These are phyloP conservation scores for Clytia hemisphaerica DNA, from an alignment of 30 jellyfish, hydroid and myxozoan genomes.

Conservation along the genomic window DNA sequence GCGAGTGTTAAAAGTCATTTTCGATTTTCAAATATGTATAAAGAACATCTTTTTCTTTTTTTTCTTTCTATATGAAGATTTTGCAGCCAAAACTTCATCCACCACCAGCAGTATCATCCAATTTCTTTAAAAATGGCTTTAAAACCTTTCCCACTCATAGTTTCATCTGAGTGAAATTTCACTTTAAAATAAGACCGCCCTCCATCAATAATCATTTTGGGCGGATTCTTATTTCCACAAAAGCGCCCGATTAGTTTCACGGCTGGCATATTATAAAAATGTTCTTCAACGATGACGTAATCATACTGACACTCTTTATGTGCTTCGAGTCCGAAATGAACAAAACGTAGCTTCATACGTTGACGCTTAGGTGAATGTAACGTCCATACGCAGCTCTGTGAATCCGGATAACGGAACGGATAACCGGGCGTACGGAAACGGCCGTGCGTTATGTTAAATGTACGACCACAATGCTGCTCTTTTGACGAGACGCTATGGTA, in stretches of 20 bases:
- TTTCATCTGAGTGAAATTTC: conserved; percentile 73
- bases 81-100: too few relatives aligned
- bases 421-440: conserved; percentile 66
- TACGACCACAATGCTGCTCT: conserved; percentile 35
- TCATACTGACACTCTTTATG: conserved; percentile 60
- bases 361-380: conserved; percentile 30
- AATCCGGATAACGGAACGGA: conserved; percentile 71
- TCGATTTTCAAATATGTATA: too few relatives aligned
- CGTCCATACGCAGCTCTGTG: conserved; percentile 62
- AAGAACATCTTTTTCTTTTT: too few relatives aligned
- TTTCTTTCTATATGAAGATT: too few relatives aligned
- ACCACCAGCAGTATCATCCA: too few relatives aligned
- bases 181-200: conserved; percentile 21
- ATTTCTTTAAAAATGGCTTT: conserved; percentile 16
- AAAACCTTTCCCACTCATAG: conserved; percentile 60
- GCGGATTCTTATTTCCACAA: conserved; percentile 67
- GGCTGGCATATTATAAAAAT: conserved; percentile 19
- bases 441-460: conserved; percentile 26
- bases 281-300: conserved; percentile 61
- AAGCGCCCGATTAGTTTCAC: conserved; percentile 64
- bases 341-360: conserved; percentile 24
- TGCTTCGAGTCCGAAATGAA: conserved; percentile 54
- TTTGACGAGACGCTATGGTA: conserved; percentile 55
- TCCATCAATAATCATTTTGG: conserved; percentile 33
- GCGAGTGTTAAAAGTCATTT: too few relatives aligned